Conservation (phyloP, 2,797 vertebrate species). For the Lates japonicus region DNA sequence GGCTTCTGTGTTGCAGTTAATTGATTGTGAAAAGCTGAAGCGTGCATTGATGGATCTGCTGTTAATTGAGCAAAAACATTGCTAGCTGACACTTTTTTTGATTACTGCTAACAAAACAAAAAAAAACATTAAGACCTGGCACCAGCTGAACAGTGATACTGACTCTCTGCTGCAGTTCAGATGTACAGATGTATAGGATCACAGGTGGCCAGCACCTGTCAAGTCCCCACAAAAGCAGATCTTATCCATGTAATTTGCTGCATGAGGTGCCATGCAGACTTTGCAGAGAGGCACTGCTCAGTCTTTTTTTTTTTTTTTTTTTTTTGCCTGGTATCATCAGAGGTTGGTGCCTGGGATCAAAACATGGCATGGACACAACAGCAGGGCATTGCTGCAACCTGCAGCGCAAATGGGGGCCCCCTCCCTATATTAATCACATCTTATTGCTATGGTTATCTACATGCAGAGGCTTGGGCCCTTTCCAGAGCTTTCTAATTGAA, state of each 20-base stretch:
- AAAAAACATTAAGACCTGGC: slow-evolving; percentile 42
- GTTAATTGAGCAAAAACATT: slow-evolving; percentile 76
- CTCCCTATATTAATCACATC: slow-evolving; percentile 75
- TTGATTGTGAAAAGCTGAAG: slow-evolving; percentile 70
- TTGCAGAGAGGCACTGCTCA: slow-evolving; percentile 20
- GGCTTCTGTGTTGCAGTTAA: slow-evolving; percentile 63
- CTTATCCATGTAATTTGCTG: slow-evolving; percentile 68
- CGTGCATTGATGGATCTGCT: slow-evolving; percentile 66
- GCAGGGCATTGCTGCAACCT: slow-evolving; percentile 66
- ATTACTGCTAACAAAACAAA: slow-evolving; percentile 59
- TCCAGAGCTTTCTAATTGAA: slow-evolving; percentile 84
- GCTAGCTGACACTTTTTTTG: slow-evolving; percentile 59
- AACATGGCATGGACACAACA: slow-evolving; percentile 63
- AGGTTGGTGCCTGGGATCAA: slow-evolving; percentile 53
- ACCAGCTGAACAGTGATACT: slow-evolving; percentile 15
- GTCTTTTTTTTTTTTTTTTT: slow-evolving; percentile 35
- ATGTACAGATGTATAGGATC: slow-evolving; percentile 47
- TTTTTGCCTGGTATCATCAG: slow-evolving; percentile 50
- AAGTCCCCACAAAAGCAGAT: slow-evolving; percentile 50
- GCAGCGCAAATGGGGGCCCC: slow-evolving; percentile 43
- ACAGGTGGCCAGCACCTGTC: slow-evolving; percentile 75
- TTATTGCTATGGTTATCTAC: slow-evolving; percentile 80
- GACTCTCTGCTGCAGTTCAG: slow-evolving; percentile 41
- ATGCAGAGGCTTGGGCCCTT: slow-evolving; percentile 70
- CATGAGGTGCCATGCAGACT: slow-evolving; percentile 56